Evolutionary conservation across 1,140 invertebrate genomes (phyloP).

Genomic region (Tribolium castaneum): DNA sequence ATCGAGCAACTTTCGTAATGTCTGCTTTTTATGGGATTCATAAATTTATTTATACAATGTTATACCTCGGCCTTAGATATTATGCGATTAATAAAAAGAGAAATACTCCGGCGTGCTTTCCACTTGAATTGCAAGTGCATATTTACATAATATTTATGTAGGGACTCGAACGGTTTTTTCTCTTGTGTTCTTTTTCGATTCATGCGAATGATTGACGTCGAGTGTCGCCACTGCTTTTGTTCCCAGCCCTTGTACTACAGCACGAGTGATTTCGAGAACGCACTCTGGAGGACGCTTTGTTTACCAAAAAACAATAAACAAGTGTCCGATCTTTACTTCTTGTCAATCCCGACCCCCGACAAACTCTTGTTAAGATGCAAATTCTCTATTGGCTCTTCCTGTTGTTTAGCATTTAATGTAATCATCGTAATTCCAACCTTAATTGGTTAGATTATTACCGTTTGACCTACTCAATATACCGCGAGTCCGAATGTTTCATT

Average conservation of each 20-base stretch:
- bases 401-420: conserved; percentile 52
- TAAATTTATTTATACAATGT: conserved; percentile 42
- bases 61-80: conserved; percentile 6
- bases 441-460: conserved; percentile 48
- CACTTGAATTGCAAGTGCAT: conserved; percentile 28
- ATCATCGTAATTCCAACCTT: conserved; percentile 49
- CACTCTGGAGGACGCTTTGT: conserved; percentile 21
- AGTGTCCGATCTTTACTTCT: not conserved
- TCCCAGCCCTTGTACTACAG: conserved; percentile 5
- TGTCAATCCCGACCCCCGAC: not conserved
- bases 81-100: conserved; percentile 32
- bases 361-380: conserved; percentile 46
- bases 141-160: conserved; percentile 37
- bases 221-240: conserved; percentile 16
- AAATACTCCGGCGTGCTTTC: conserved; percentile 16
- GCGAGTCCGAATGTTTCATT: not conserved
- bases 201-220: conserved; percentile 21
- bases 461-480: conserved; percentile 49
- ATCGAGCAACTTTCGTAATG: conserved; percentile 35
- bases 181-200: conserved; percentile 5
- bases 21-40: conserved; percentile 30
- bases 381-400: conserved; percentile 54
- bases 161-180: not conserved
- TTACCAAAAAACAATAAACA: conserved; percentile 31
- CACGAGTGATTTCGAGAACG: conserved; percentile 10